phyloP scores from a whole-genome alignment of 1,140 invertebrate species.

The Drosophila prosaltans region DNA sequence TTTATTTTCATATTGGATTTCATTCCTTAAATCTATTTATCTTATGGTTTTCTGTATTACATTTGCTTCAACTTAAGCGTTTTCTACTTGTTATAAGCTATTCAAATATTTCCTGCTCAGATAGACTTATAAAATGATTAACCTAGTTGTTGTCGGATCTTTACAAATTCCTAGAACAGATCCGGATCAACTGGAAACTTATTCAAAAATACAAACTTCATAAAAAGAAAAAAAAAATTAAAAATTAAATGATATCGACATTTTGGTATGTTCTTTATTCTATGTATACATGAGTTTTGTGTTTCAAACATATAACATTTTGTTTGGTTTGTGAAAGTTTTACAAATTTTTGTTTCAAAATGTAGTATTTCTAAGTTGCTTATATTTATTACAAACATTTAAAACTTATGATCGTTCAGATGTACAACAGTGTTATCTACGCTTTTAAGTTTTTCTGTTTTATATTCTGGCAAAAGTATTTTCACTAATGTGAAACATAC shows the following conservation, averaged over 20 bases:
- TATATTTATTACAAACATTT: constrained; percentile 1
- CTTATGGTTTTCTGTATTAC: neutral
- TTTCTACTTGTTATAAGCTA: neutral
- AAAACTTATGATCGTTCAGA: neutral
- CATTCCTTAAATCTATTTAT: neutral
- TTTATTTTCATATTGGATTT: neutral
- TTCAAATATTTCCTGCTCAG: neutral
- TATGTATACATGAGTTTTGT: neutral
- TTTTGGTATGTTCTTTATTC: neutral
- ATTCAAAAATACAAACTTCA: neutral
- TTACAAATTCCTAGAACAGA: neutral
- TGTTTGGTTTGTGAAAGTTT: neutral
- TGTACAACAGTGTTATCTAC: neutral
- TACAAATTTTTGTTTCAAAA: neutral
- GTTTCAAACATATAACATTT: neutral
- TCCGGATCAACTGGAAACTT: neutral
- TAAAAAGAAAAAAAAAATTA: neutral
- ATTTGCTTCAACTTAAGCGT: neutral
- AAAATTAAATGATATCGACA: neutral
- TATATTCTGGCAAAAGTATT: neutral
- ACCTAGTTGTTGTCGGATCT: neutral
- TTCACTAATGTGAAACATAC: neutral
- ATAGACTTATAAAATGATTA: neutral
- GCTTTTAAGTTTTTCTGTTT: no score
- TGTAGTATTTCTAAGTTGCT: neutral